Percentiles rank a stretch among this genome's conserved stretches.
phyloP scores from a whole-genome alignment of 1,140 invertebrate genomes.

The Solenopsis fugax region DNA sequence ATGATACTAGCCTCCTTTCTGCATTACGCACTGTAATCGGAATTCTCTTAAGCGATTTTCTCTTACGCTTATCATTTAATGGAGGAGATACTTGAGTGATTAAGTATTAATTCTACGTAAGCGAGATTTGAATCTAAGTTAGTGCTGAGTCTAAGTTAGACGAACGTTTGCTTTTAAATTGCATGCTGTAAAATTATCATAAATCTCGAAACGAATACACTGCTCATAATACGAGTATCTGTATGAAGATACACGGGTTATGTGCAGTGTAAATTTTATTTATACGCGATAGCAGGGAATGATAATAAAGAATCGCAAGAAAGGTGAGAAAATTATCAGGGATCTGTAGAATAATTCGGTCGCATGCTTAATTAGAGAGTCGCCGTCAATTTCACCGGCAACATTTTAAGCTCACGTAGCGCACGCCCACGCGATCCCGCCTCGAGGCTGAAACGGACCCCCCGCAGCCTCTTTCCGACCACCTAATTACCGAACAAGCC shows the following conservation, averaged over 20 bases:
- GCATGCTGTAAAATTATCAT: not conserved
- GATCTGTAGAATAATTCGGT: conserved; percentile 73
- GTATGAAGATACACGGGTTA: not conserved
- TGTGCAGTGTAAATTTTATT: conserved; percentile 31
- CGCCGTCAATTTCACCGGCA: conserved; percentile 79
- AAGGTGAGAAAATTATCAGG: conserved; percentile 58
- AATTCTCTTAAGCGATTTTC: not conserved
- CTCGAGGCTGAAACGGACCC: conserved; percentile 74
- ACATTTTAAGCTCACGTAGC: conserved; percentile 78
- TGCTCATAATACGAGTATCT: not conserved
- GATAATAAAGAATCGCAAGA: conserved; percentile 3
- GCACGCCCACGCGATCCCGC: conserved; percentile 79
- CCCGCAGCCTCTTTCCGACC: conserved; percentile 79
- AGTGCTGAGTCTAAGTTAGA: not conserved
- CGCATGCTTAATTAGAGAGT: conserved; percentile 81
- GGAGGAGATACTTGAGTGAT: not conserved
- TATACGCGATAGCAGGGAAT: not conserved
- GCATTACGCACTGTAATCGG: not conserved
- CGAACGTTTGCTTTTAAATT: not conserved
- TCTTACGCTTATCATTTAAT: not conserved
- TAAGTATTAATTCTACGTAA: not conserved
- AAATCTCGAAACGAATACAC: not conserved
- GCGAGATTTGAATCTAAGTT: too few relatives aligned
- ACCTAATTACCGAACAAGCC: conserved; percentile 83
- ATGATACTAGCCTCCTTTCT: not conserved